Evolutionary conservation across 64 coral and sea anemone species (phyloP).

Genomic region (Porites lutea): DNA sequence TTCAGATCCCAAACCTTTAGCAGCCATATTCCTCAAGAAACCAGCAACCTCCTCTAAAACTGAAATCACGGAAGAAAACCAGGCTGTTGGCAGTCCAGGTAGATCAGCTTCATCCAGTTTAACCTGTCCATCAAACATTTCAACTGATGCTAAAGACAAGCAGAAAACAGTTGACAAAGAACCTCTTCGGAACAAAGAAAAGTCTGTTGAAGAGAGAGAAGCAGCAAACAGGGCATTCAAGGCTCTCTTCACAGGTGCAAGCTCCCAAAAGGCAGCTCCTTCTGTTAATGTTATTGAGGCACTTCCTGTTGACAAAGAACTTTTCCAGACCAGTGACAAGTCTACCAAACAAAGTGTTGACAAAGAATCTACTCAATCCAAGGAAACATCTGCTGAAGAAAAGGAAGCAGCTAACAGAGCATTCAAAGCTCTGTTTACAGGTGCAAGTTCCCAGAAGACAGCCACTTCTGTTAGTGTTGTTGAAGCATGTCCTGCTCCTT

Average conservation of each 20-base stretch:
- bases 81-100: neutral
- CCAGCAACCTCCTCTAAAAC: neutral
- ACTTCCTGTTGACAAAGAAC: neutral
- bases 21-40: conserved; percentile 63
- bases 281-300: neutral
- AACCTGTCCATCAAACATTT: neutral
- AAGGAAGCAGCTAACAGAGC: conserved; percentile 56
- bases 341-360: too few relatives aligned
- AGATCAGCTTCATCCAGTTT: neutral
- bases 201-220: conserved; percentile 13
- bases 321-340: too few relatives aligned
- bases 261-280: conserved; percentile 8
- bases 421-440: conserved; percentile 65
- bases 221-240: conserved; percentile 61
- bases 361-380: too few relatives aligned
- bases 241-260: conserved; percentile 48
- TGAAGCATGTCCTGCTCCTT: conserved; percentile 43
- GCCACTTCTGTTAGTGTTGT: neutral
- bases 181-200: neutral
- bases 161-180: neutral
- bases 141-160: neutral
- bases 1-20: conserved; percentile 53
- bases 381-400: conserved; percentile 1
- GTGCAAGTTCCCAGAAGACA: conserved; percentile 10
- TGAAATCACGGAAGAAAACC: conserved; percentile 14